Base-by-base conservation (phyloP, 2,113 vertebrate genomes). In the Trogon surrucura region DNA sequence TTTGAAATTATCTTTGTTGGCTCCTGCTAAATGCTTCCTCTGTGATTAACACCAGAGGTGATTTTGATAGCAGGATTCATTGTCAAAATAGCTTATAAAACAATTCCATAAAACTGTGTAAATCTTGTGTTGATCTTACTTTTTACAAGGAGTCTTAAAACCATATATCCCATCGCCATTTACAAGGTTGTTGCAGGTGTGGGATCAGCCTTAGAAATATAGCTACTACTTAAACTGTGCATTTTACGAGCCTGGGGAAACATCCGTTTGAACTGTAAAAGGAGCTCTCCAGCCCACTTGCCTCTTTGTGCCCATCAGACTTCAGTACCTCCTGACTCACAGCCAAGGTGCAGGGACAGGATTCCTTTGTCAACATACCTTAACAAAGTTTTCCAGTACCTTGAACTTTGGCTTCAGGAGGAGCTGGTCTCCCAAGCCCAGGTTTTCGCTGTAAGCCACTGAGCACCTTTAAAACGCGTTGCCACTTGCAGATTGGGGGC, bases 151-250 rank as follows among this genome's bases (percentile, higher is more conserved):
- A 84, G 73, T 47, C 95, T 97, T 97, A 97, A 95, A 95, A 85
- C 91, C 70, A 48, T 89, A 91, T 96, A 96, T 95, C 88, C 94
- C 71, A 89, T 71, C 3, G 7, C 92, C 77, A 57, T 97, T 98
- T 98, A 98, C 97, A 97, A 97, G 96, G 97, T 92, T 97, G 95
- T 96, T 97, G 95, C 97, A 98, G 97, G 97, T 98, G 97, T 97
- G 96, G 95, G 95, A 96, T 75, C 73, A 75, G 97, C 94, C 96
- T 97, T 72, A 96, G 95, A 95, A 97, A 95, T 88, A 88, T 44
- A 97, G 85, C 96, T 97, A 22, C 97, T 96, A 92, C 94, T 97
- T 96, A 95, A 97, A 93, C 95, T 94, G 93, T 88, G 96, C 81
- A 75, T 95, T 98, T 97, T 97, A 97, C n/a, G 57, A 97, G 97